These are phyloP conservation scores for Hydroisotoma schaefferi DNA, from an alignment of 2,888 invertebrate genomes.

Conservation along the genomic window DNA sequence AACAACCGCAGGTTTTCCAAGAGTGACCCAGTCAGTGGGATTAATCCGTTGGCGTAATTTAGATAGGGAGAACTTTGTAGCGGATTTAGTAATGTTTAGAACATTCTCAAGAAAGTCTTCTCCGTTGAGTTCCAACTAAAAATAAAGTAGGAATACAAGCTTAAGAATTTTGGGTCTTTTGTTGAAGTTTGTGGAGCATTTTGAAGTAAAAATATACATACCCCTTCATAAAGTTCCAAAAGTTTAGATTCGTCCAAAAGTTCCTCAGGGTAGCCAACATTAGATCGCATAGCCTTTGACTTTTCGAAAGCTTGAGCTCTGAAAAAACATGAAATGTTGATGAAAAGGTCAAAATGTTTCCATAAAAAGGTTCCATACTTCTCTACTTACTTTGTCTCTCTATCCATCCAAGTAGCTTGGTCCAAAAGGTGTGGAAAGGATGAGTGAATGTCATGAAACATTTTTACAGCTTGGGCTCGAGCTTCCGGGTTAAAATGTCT, in stretches of 20 bases:
- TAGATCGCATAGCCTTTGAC: constrained; percentile 51
- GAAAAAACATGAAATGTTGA: constrained; percentile 5
- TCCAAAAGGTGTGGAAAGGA: constrained; percentile 52
- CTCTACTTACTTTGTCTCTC: constrained; percentile 51
- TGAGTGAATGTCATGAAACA: constrained; percentile 52
- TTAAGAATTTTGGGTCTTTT: constrained; percentile 7
- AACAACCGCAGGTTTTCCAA: constrained; percentile 50
- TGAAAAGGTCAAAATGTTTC: constrained; percentile 22
- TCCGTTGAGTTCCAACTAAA: constrained; percentile 47
- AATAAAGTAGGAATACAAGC: not conserved
- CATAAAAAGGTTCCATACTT: too few species aligned
- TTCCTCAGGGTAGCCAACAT: constrained; percentile 53
- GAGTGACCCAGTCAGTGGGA: constrained; percentile 47
- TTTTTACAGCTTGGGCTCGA: constrained; percentile 45
- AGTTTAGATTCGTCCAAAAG: constrained; percentile 51
- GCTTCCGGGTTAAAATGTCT: constrained; percentile 50
- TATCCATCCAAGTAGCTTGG: constrained; percentile 54
- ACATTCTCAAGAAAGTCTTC: constrained; percentile 50
- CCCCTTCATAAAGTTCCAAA: constrained; percentile 49
- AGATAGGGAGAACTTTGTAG: constrained; percentile 48
- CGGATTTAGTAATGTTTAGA: constrained; percentile 48
- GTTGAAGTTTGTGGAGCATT: not conserved
- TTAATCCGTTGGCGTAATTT: constrained; percentile 47
- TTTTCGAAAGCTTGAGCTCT: constrained; percentile 49
- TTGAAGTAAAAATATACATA: constrained; percentile 21